Percentiles rank a stretch among this genome's conserved stretches.
phyloP scores from a whole-genome alignment of 2,797 vertebrate species.

The Lateolabrax maculatus region DNA sequence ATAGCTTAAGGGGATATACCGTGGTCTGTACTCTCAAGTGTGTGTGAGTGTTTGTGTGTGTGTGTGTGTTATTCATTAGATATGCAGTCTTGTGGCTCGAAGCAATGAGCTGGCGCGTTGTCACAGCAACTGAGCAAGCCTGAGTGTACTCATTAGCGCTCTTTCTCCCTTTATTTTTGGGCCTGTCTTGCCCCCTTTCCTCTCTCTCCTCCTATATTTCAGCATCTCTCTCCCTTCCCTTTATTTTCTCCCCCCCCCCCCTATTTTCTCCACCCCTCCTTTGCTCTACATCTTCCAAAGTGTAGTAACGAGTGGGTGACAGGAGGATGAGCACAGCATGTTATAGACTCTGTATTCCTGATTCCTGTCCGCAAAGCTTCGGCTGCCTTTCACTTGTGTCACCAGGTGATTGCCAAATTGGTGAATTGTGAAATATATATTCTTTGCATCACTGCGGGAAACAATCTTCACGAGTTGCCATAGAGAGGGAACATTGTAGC shows the following conservation, averaged over 20 bases:
- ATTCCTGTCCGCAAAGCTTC: conserved; percentile 6
- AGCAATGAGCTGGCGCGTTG: conserved; percentile 65
- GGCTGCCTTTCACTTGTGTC: not conserved
- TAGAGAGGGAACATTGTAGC: not conserved
- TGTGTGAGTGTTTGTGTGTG: conserved; percentile 33
- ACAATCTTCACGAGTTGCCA: no score
- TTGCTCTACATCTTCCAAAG: conserved; percentile 13
- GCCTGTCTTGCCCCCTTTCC: conserved; percentile 38
- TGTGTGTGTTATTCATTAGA: conserved; percentile 57
- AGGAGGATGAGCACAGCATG: conserved; percentile 9
- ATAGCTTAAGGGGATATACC: conserved; percentile 46
- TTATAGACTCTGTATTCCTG: conserved; percentile 1
- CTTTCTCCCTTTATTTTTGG: conserved; percentile 71
- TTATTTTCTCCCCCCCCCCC: not conserved
- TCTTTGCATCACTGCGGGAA: not conserved
- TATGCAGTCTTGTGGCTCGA: conserved; percentile 53
- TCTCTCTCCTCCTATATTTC: conserved; percentile 20
- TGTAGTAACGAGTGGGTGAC: conserved; percentile 32
- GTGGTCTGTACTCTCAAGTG: conserved; percentile 30
- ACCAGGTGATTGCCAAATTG: not conserved
- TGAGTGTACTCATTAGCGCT: conserved; percentile 71
- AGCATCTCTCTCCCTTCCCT: not conserved
- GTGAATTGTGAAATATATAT: not conserved
- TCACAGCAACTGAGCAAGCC: conserved; percentile 78
- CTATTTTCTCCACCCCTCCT: not conserved